phyloP scores from a whole-genome alignment of 2,888 invertebrate genomes.

The Phyllotreta striolata region DNA sequence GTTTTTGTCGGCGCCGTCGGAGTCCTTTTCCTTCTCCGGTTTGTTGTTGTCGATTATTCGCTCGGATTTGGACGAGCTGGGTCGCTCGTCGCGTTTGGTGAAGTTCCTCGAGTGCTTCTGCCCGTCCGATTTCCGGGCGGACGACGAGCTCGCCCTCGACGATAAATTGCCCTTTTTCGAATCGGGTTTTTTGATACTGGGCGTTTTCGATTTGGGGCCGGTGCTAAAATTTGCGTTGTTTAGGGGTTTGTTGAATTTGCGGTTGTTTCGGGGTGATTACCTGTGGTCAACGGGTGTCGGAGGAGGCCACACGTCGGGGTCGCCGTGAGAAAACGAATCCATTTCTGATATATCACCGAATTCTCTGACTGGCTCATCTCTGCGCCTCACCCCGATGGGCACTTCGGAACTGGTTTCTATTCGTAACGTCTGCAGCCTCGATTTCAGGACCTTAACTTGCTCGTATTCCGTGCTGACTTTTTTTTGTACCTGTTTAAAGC shows the following conservation, averaged over 20 bases:
- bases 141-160: constrained; percentile 58
- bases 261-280: constrained; percentile 23
- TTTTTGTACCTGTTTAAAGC: constrained; percentile 76
- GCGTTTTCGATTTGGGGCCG: constrained; percentile 52
- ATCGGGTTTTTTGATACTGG: constrained; percentile 52
- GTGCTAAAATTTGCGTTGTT: constrained; percentile 40
- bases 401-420: constrained; percentile 67
- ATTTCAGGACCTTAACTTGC: constrained; percentile 84
- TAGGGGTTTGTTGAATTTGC: neutral
- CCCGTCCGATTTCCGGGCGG: constrained; percentile 52
- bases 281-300: constrained; percentile 81
- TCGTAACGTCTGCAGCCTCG: constrained; percentile 79
- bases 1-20: constrained; percentile 71
- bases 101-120: constrained; percentile 44
- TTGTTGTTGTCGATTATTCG: constrained; percentile 57
- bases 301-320: constrained; percentile 89
- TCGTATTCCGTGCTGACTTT: constrained; percentile 90
- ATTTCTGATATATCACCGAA: constrained; percentile 74
- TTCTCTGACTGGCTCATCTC: constrained; percentile 72
- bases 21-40: constrained; percentile 65
- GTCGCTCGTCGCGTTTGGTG: constrained; percentile 59
- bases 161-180: constrained; percentile 56
- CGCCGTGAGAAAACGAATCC: constrained; percentile 67
- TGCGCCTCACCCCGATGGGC: constrained; percentile 62
- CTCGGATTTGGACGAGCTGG: constrained; percentile 57